Evolutionary conservation across 2,888 invertebrate genomes (phyloP).

Genomic region (Furcula furcula): DNA sequence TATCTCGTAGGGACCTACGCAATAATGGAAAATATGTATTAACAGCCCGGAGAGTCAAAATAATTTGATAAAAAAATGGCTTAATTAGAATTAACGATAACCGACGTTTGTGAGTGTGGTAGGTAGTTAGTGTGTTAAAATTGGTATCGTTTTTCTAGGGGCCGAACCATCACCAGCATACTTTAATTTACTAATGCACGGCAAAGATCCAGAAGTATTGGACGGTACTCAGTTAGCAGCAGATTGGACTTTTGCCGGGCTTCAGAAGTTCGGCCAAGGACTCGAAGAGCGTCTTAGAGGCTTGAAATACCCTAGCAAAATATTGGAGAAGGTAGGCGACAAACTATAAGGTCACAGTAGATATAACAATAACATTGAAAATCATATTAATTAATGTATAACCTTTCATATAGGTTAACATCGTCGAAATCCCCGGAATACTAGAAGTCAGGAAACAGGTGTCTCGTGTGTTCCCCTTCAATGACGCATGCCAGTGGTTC

Average conservation of each 20-base stretch:
- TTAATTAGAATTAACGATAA: too few species aligned
- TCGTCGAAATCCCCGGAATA: constrained; percentile 98
- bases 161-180: constrained; percentile 97
- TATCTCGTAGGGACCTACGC: too few species aligned
- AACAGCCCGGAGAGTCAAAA: too few species aligned
- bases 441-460: constrained; percentile 96
- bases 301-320: constrained; percentile 89
- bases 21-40: too few species aligned
- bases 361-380: too few species aligned
- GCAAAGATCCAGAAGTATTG: constrained; percentile 91
- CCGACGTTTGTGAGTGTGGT: too few species aligned
- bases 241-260: constrained; percentile 95
- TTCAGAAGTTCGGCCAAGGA: constrained; percentile 97
- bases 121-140: too few species aligned
- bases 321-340: constrained; percentile 93
- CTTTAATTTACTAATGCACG: constrained; percentile 95
- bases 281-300: constrained; percentile 94
- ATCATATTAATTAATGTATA: too few species aligned
- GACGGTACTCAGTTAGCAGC: constrained; percentile 97
- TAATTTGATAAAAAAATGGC: too few species aligned
- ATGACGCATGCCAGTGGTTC: constrained; percentile 98
- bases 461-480: constrained; percentile 95
- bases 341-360: too few species aligned
- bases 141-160: too few species aligned
- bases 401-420: constrained; percentile 91